A percentile compares a stretch with the other conserved stretches of the same genome.
Conservation (phyloP, 2,113 vertebrate species). For the Nothoprocta pentlandii region DNA sequence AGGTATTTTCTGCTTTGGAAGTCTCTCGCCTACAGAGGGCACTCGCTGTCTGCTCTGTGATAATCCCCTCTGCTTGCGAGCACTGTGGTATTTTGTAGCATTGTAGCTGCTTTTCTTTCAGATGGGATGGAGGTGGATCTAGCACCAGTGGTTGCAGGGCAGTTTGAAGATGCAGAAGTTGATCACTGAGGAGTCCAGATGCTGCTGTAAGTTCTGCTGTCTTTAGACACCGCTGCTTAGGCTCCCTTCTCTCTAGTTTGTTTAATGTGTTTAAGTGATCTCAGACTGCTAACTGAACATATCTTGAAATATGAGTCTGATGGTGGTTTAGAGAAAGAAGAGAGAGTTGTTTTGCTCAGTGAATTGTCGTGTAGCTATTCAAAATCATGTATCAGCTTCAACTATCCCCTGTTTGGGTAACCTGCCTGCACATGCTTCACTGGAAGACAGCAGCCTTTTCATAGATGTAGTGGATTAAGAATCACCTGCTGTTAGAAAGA, state of each 20-base stretch:
- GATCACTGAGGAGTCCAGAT: slow-evolving; percentile 87
- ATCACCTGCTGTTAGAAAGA: neutral
- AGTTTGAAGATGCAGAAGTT: slow-evolving; percentile 96
- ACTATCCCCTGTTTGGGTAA: neutral
- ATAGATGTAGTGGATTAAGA: neutral
- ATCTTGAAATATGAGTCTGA: neutral
- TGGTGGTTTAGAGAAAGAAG: neutral
- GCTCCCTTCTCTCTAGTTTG: neutral
- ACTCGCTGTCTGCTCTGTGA: neutral
- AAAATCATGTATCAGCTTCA: rapidly evolving
- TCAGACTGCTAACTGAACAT: neutral
- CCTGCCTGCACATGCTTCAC: neutral
- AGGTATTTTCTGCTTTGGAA: neutral
- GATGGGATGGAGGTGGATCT: slow-evolving; percentile 96
- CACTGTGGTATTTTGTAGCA: rapidly evolving
- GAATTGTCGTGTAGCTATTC: neutral
- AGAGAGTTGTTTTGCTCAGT: neutral
- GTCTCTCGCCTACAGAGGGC: slow-evolving; percentile 46
- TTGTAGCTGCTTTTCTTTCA: slow-evolving; percentile 42
- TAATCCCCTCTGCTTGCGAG: rapidly evolving
- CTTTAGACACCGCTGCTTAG: neutral
- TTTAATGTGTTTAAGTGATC: neutral
- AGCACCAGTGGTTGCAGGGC: slow-evolving; percentile 85
- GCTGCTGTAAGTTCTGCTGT: slow-evolving; percentile 49
- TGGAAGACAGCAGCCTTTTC: neutral